Base-by-base conservation (phyloP, 2,113 vertebrate species). In the Psilopsiagon aurifrons region DNA sequence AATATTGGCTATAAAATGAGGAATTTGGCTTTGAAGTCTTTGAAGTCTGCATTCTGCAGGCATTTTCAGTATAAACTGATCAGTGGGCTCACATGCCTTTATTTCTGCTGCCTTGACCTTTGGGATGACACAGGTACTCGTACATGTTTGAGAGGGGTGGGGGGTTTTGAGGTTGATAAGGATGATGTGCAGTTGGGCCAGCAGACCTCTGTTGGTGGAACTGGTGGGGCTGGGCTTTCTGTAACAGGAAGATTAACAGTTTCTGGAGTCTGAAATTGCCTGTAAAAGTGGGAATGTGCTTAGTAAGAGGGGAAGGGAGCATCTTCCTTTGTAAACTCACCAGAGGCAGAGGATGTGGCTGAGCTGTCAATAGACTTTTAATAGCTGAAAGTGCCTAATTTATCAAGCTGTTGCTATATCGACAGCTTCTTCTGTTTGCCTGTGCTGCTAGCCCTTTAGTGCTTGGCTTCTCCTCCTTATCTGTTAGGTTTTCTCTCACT, bases 141-240 rank as follows among this genome's bases (percentile, higher is more conserved):
- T 1, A 43, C 24, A 5, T 2, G 1, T 68, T 83, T 27, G 64
- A 59, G 28, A 1, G 4, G n/a, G 44, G 18, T 7, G 2, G 43
- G 47, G 22, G 6, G 2, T 25, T 9, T 14, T 73, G 57, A 29
- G 60, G 22, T 27, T 46, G n/a, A 43, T 37, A 44, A 67, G 27
- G 28, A 37, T 6, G n/a, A 33, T 6, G 2, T 28, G 62, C 2
- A 3, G 39, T 10, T 0, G 0, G 33, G 39, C 10, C 7, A 17
- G 5, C 60, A 67, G 73, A 62, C 29, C 33, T 80, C 31, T 55
- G 22, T 28, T 1, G 4, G 13, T 43, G 28, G 43, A 22, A 24
- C 44, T 77, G 73, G 4, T 63, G 31, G n/a, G 47, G 55, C n/a
- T 37, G 37, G 0, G 0, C 9, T 16, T 77, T 57, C 52, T 92